A percentile compares a stretch with the other conserved stretches of the same genome.
Evolutionary conservation across 2,797 vertebrate genomes (phyloP).

Genomic region (Silurus aristotelis): DNA sequence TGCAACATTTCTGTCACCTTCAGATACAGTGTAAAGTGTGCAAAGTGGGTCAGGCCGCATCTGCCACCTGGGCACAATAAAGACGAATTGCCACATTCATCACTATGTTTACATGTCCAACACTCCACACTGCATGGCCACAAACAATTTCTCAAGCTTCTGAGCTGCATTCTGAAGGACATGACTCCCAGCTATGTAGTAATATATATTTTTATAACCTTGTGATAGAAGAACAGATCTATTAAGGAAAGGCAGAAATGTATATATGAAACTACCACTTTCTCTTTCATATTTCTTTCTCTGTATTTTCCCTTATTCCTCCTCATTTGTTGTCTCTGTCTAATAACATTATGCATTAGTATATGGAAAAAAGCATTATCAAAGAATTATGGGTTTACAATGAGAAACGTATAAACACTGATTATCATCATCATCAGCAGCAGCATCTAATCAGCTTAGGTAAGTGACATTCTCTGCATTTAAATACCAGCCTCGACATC

Average conservation of each 20-base stretch:
- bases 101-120: constrained; percentile 66
- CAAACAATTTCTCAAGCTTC: constrained; percentile 57
- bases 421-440: background rate
- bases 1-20: constrained; percentile 65
- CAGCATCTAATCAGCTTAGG: background rate
- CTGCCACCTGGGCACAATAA: constrained; percentile 58
- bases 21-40: constrained; percentile 53
- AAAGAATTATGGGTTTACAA: background rate
- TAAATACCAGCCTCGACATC: background rate
- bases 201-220: constrained; percentile 7
- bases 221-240: background rate
- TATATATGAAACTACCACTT: constrained; percentile 4
- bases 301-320: background rate
- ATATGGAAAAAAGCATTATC: background rate
- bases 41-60: constrained; percentile 71
- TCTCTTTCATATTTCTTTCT: background rate
- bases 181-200: constrained; percentile 11
- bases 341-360: background rate
- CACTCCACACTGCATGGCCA: constrained; percentile 63
- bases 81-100: constrained; percentile 69
- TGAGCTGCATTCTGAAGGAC: constrained; percentile 42
- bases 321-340: background rate
- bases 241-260: constrained; percentile 1
- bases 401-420: background rate
- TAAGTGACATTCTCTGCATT: constrained; percentile 13